These are phyloP conservation scores for Drosophila nr. medialis DNA, from an alignment of 2,888 invertebrate genomes.

Conservation along the genomic window DNA sequence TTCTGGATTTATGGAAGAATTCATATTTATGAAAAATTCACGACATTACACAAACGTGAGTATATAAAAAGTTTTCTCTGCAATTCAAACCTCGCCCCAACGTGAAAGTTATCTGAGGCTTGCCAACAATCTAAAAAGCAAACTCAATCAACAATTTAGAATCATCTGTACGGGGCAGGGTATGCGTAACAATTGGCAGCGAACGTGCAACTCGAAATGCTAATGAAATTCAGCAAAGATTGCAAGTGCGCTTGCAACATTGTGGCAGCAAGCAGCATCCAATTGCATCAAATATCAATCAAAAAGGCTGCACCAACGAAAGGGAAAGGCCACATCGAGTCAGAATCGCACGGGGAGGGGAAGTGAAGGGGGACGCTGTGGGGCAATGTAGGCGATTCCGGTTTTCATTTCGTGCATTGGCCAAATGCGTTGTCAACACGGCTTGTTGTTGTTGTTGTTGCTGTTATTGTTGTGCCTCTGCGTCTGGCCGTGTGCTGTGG, in stretches of 20 bases:
- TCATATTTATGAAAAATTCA: not conserved
- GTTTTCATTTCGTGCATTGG: conserved; percentile 66
- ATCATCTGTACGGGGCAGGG: not conserved
- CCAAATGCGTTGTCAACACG: conserved; percentile 59
- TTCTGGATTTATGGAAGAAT: not conserved
- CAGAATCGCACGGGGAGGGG: not conserved
- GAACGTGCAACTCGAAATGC: conserved; percentile 38
- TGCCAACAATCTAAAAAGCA: not conserved
- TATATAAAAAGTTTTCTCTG: not conserved
- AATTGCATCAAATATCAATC: conserved; percentile 45
- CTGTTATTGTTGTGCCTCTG: conserved; percentile 11
- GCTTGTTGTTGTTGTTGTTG: conserved; percentile 5
- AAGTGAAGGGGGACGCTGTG: conserved; percentile 32
- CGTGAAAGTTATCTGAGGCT: not conserved
- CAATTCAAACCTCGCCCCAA: not conserved
- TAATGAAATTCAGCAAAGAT: conserved; percentile 33
- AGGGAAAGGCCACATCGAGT: conserved; percentile 64
- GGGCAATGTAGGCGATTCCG: conserved; percentile 61
- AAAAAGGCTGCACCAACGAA: conserved; percentile 49
- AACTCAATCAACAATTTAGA: conserved; percentile 1
- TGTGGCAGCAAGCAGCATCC: conserved; percentile 21
- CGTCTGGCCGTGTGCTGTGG: conserved; percentile 29
- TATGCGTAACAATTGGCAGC: conserved; percentile 31
- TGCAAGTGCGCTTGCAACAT: conserved; percentile 27
- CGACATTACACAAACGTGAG: no score